Percentiles rank a stretch among this genome's conserved stretches.
These are phyloP conservation scores for Mactra quadrangularis DNA, from an alignment of 1,140 invertebrate species.

Conservation along the genomic window DNA sequence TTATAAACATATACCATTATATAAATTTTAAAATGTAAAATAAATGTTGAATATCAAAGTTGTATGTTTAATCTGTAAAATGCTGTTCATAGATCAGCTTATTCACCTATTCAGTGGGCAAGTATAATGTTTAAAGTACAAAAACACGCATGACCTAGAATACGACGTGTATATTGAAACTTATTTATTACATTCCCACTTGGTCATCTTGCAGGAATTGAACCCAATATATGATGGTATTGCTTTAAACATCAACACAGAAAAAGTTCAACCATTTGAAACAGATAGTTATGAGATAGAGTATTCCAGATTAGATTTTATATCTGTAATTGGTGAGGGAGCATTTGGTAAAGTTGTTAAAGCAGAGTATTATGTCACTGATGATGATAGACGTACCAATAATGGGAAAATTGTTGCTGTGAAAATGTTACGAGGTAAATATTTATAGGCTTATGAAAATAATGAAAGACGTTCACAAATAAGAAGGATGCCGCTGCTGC, in stretches of 20 bases:
- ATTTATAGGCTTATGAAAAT: not conserved
- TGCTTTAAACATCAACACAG: constrained; percentile 2
- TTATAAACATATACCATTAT: too few species aligned
- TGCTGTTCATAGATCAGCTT: too few species aligned
- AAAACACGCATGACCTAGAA: too few species aligned
- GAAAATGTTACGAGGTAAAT: constrained; percentile 97
- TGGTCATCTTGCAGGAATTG: constrained; percentile 70
- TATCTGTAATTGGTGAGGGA: constrained; percentile 89
- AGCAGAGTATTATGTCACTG: constrained; percentile 84
- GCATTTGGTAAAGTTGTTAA: constrained; percentile 96
- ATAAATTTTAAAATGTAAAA: too few species aligned
- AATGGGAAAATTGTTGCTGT: constrained; percentile 92
- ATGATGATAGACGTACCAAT: constrained; percentile 21
- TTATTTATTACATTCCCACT: too few species aligned
- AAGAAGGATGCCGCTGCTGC: not conserved
- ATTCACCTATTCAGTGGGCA: too few species aligned
- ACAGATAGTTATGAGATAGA: constrained; percentile 76
- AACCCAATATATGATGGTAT: constrained; percentile 73
- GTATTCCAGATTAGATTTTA: constrained; percentile 64
- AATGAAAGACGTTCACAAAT: not conserved
- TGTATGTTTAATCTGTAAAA: too few species aligned
- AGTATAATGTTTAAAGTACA: too few species aligned
- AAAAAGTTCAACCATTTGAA: constrained; percentile 43
- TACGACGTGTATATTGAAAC: too few species aligned
- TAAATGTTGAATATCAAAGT: too few species aligned